A percentile compares a stretch with the other conserved stretches of the same genome.
phyloP scores from a whole-genome alignment of 2,888 invertebrate species.

The Hirtodrosophila histrioides region DNA sequence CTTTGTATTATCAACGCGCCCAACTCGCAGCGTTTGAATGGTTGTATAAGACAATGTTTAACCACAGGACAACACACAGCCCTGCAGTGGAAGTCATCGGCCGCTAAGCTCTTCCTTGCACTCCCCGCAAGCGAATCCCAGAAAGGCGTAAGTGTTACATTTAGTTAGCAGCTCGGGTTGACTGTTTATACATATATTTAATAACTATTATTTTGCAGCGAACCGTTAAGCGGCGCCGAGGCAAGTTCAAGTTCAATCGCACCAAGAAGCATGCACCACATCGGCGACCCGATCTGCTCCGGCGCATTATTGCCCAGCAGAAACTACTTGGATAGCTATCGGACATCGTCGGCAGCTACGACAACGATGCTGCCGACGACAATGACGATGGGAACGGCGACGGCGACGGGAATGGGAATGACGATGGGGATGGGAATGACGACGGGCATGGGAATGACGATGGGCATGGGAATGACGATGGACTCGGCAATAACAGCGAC shows the following conservation, averaged over 20 bases:
- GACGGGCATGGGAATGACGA: constrained; percentile 67
- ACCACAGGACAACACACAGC: constrained; percentile 84
- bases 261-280: constrained; percentile 94
- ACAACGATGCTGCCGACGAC: constrained; percentile 86
- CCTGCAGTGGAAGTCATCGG: constrained; percentile 85
- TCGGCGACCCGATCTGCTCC: constrained; percentile 85
- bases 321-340: constrained; percentile 85
- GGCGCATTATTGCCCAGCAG: constrained; percentile 85
- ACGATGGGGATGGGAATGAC: constrained; percentile 53
- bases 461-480: constrained; percentile 67
- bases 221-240: constrained; percentile 83
- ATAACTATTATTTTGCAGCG: constrained; percentile 57
- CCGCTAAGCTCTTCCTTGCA: constrained; percentile 86
- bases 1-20: constrained; percentile 85
- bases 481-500: constrained; percentile 71
- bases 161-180: too few species aligned
- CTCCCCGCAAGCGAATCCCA: constrained; percentile 85
- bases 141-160: constrained; percentile 86
- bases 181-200: background rate
- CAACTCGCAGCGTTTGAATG: constrained; percentile 85
- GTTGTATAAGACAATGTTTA: constrained; percentile 85
- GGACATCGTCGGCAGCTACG: constrained; percentile 85
- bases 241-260: constrained; percentile 91
- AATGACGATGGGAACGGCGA: constrained; percentile 79
- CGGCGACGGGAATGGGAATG: constrained; percentile 71